Percentiles rank a stretch among this genome's conserved stretches.
Conservation (phyloP, 2,113 vertebrate genomes). For the Perca schrenkii region DNA sequence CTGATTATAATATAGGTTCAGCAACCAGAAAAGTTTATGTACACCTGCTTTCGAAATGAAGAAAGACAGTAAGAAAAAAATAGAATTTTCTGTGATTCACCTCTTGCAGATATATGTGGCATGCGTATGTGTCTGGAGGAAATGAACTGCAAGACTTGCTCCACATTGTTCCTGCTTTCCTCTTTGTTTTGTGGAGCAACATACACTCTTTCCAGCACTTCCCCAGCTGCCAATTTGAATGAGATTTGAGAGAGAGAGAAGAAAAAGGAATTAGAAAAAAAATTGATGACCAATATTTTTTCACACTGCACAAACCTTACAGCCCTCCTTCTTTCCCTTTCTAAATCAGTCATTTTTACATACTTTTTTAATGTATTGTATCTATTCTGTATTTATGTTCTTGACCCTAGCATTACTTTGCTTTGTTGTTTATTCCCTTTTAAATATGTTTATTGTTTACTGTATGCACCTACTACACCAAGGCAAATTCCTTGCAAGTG, state of each 20-base stretch:
- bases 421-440: too few relatives aligned
- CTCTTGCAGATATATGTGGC: slow-evolving; percentile 96
- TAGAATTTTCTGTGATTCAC: slow-evolving; percentile 68
- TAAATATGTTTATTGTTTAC: too few relatives aligned
- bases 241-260: background rate
- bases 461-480: too few relatives aligned
- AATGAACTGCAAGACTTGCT: slow-evolving; percentile 94
- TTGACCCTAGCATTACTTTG: too few relatives aligned
- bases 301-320: too few relatives aligned
- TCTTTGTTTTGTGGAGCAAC: slow-evolving; percentile 87
- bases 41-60: background rate
- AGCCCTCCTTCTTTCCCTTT: too few relatives aligned
- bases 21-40: background rate
- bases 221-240: slow-evolving; percentile 86
- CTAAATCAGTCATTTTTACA: too few relatives aligned
- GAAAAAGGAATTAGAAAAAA: background rate
- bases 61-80: background rate
- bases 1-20: background rate
- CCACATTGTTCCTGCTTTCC: slow-evolving; percentile 94
- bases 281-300: background rate
- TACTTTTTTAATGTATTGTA: too few relatives aligned
- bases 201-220: slow-evolving; percentile 88
- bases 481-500: too few relatives aligned
- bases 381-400: too few relatives aligned
- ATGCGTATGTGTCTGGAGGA: slow-evolving; percentile 95